Evolutionary conservation across 1,140 invertebrate genomes (phyloP).

Genomic region (Ericerus pela): DNA sequence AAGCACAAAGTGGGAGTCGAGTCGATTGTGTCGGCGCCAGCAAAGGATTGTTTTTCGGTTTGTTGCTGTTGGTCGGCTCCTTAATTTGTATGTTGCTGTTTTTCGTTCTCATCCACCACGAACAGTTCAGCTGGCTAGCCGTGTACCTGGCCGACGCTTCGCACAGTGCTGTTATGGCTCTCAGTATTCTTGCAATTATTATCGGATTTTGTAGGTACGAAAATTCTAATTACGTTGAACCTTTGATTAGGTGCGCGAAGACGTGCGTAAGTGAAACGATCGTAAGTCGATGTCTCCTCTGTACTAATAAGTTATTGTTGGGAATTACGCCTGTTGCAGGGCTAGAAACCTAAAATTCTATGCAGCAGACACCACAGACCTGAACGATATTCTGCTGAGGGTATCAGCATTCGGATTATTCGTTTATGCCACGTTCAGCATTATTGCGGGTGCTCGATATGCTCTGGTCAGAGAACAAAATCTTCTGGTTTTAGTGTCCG

Average conservation of each 20-base stretch:
- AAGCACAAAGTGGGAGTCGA: constrained; percentile 53
- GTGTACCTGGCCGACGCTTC: constrained; percentile 81
- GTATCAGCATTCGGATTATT: constrained; percentile 85
- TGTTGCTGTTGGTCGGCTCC: constrained; percentile 75
- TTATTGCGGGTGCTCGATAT: constrained; percentile 73
- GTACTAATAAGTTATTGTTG: too few relatives aligned
- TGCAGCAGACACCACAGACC: constrained; percentile 67
- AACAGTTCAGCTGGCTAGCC: constrained; percentile 59
- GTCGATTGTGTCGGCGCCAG: constrained; percentile 85
- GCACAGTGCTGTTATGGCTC: constrained; percentile 69
- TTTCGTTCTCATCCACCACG: constrained; percentile 78
- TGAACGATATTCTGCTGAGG: constrained; percentile 78
- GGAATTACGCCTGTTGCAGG: constrained; percentile 34
- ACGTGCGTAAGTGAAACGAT: neutral
- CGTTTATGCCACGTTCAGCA: constrained; percentile 80
- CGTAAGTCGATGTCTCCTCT: too few relatives aligned
- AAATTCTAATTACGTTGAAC: neutral
- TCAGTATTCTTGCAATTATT: constrained; percentile 75
- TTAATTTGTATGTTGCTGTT: constrained; percentile 85
- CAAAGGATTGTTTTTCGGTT: constrained; percentile 84
- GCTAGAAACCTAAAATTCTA: constrained; percentile 77
- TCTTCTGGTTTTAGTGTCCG: constrained; percentile 76
- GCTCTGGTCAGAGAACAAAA: constrained; percentile 72
- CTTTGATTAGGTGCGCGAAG: neutral
- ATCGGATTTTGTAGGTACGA: constrained; percentile 71